Evolutionary conservation across 2,888 invertebrate genomes (phyloP), one percentile per base, ranked within the genome.

Genomic region (Gastrophysa polygoni): DNA sequence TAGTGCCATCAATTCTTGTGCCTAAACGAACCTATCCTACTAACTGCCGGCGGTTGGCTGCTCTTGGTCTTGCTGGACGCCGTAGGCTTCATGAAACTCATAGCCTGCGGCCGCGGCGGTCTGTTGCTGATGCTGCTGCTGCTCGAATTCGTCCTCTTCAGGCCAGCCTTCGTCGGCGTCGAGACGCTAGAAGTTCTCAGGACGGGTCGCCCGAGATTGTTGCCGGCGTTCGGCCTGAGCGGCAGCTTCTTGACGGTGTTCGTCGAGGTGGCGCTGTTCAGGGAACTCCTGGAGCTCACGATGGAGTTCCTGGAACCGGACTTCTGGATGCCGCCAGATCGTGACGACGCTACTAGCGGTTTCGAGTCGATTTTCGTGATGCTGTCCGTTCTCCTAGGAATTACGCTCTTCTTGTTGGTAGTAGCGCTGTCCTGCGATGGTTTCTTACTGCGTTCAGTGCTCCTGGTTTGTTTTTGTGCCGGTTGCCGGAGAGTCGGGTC

Each of bases 81-180:
- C 0, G 95, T 95, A 0, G 94, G 94, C 74, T 93, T 86, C 94
- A 95, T 94, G 77, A 94, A 94, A n/a, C 77, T 84, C 80, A 72
- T 78, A 55, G 54, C 76, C 73, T 72, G 73, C 18, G 77, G 77
- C 52, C 83, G 82, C 18, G 84, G 79, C 6, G 79, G 77, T 64
- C 70, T 75, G 47, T 68, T 71, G 52, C 70, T 59, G 61, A 68
- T 61, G 57, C 71, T 60, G 78, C 81, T 67, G 76, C 70, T 63
- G 46, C 21, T 63, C 17, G 65, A 62, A 29, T 43, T 47, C 1
- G 63, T 56, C 24, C 68, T 48, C 17, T 62, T 64, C 18, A 68
- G 28, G 5, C 55, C 64, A 10, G 57, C 52, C 34, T 61, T 63
- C 2, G 7, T 32, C 34, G 2, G n/a, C n/a, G n/a, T n/a, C n/a